Base-by-base conservation (phyloP, 2,797 vertebrate genomes). In the Malacoraja senta region DNA sequence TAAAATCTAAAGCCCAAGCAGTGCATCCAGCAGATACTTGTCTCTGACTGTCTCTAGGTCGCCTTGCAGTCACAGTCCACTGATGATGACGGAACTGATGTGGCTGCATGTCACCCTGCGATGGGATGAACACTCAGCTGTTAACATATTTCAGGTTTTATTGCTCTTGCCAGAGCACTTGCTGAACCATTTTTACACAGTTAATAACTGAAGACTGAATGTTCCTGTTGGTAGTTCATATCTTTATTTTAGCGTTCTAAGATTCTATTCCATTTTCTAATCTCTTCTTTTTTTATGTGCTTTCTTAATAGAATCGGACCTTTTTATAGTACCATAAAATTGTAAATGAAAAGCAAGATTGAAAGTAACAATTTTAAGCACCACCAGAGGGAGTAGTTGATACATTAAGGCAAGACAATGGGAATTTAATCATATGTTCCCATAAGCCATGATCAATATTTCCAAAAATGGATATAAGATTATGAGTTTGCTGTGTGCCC, bases 81-180 rank as follows among this genome's bases (percentile, higher is more conserved):
- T 58, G 38, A 74, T 92, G 90, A 76, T 74, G 53, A 17, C 76
- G 71, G 90, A 68, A 68, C 65, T 35, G 84, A 61, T 35, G 35
- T 32, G 90, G 26, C n/a, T 44, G 12, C 24, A n/a, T 76, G 68
- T 92, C 58, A 19, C 26, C 90, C 72, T 74, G 24, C 58, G 35
- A 76, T 35, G n/a, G 63, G 84, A 32, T 88, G 84, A 88, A 92
- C 90, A 53, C 15, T 71, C 65, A 72, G 90, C 90, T 91, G 32
- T 74, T 53, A 53, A 29, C 15, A 53, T 91, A 35, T 44, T 72
- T 44, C 90, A 92, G 35, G 29, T 68, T 88, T 88, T 68, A 88
- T 68, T 88, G 84, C 63, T 68, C 61, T 63, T 68, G 84, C 19
- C 84, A 63, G 65, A 35, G n/a, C n/a, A 88, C n/a, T 63, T 32